A percentile compares a stretch with the other conserved stretches of the same genome.
Conservation (phyloP, 2,113 vertebrate genomes). For the Tringa solitaria region DNA sequence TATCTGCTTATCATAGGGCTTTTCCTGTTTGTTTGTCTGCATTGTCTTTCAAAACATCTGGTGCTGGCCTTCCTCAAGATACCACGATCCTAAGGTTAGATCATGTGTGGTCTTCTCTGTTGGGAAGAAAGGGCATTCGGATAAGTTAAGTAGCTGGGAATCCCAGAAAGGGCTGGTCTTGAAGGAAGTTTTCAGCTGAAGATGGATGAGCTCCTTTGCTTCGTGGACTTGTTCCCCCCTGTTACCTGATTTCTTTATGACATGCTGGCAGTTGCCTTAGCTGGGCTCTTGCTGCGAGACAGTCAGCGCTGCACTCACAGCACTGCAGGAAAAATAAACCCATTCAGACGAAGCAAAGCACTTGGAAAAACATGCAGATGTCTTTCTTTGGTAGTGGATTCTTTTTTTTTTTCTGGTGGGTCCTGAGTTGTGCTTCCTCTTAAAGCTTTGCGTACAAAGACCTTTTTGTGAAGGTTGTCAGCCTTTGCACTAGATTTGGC, state of each 20-base stretch:
- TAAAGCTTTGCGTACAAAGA: constrained; percentile 1
- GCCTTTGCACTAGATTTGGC: background rate
- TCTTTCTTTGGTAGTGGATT: background rate
- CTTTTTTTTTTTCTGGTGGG: background rate
- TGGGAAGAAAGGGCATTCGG: background rate
- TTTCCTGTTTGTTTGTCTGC: constrained; percentile 26
- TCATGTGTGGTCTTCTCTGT: constrained; percentile 31
- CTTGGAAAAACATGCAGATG: constrained; percentile 21
- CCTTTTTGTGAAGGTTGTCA: background rate
- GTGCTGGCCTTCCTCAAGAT: background rate
- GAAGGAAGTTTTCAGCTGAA: constrained; percentile 36
- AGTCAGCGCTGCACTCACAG: background rate
- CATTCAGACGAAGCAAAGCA: constrained; percentile 38
- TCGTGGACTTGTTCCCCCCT: background rate
- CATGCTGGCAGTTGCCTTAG: background rate
- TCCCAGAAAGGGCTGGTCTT: background rate
- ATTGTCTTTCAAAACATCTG: background rate
- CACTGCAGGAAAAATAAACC: constrained; percentile 66
- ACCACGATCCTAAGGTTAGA: background rate
- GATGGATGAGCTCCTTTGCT: constrained; percentile 65
- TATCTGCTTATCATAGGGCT: background rate
- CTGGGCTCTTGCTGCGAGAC: constrained; percentile 30
- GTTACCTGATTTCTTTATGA: constrained; percentile 36
- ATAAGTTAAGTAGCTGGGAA: constrained; percentile 53
- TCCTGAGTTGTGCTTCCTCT: constrained; percentile 19